Conservation (phyloP, 92 coral and sea anemone species). For the Porites divaricata region DNA sequence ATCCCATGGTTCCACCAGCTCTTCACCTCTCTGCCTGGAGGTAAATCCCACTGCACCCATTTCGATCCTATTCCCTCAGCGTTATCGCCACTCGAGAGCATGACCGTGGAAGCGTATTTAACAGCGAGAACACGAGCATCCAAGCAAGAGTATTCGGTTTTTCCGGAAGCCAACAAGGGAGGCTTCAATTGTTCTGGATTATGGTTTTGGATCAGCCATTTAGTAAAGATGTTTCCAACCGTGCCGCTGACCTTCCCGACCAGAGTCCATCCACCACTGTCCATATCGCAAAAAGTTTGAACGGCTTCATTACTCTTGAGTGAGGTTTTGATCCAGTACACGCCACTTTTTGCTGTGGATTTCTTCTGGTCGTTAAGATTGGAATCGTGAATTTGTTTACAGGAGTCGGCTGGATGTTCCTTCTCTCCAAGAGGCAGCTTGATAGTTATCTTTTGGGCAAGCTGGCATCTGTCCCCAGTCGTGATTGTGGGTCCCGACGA, state of each 20-base stretch:
- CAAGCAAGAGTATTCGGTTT: conserved; percentile 48
- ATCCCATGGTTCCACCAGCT: conserved; percentile 78
- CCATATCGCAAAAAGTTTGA: conserved; percentile 84
- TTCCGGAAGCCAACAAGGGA: conserved; percentile 43
- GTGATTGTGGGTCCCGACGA: conserved; percentile 56
- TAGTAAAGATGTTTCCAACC: conserved; percentile 45
- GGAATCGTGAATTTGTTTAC: conserved; percentile 83
- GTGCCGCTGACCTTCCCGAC: conserved; percentile 87
- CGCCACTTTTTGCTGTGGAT: conserved; percentile 60
- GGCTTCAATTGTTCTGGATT: conserved; percentile 46
- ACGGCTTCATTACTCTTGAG: conserved; percentile 33
- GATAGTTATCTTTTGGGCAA: conserved; percentile 22
- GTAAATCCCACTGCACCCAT: conserved; percentile 86
- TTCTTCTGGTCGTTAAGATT: conserved; percentile 2
- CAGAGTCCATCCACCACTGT: conserved; percentile 92
- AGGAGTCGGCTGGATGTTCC: conserved; percentile 74
- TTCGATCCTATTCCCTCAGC: conserved; percentile 70
- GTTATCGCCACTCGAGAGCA: conserved; percentile 85
- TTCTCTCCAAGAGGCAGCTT: conserved; percentile 26
- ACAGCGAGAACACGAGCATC: conserved; percentile 82
- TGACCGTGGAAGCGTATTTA: conserved; percentile 70
- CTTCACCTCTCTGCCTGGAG: conserved; percentile 61
- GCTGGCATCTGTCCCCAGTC: conserved; percentile 57
- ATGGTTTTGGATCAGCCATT: conserved; percentile 72
- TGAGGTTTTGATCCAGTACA: conserved; percentile 84